These are phyloP conservation scores for Fragum whitleyi DNA, from an alignment of 2,888 invertebrate genomes.

Conservation along the genomic window DNA sequence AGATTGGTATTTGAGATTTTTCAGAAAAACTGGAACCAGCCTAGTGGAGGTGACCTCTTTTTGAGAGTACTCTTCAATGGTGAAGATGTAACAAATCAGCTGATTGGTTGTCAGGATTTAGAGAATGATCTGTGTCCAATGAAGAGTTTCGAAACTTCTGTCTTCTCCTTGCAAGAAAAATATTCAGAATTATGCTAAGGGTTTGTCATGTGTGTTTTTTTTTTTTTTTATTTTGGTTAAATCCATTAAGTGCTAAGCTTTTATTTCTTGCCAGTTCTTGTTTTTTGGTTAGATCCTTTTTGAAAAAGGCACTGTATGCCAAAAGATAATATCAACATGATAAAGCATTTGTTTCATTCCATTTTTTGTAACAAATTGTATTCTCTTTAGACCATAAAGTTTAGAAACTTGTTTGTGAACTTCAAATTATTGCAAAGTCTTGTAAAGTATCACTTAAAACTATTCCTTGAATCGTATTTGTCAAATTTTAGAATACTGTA, in stretches of 20 bases:
- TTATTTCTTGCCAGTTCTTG: not conserved
- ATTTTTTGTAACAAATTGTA: too few species aligned
- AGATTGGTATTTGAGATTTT: slow-evolving; percentile 57
- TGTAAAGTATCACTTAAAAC: too few species aligned
- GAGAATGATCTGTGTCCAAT: slow-evolving; percentile 48
- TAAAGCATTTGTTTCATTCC: too few species aligned
- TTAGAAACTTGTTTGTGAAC: too few species aligned
- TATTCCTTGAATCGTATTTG: too few species aligned
- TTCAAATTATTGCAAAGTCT: too few species aligned
- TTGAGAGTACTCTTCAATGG: slow-evolving; percentile 54
- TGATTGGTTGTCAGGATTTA: slow-evolving; percentile 43
- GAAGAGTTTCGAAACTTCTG: slow-evolving; percentile 11
- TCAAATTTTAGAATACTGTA: too few species aligned
- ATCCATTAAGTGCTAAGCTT: not conserved
- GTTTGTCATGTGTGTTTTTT: not conserved
- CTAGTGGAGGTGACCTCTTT: slow-evolving; percentile 30
- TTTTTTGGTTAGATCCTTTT: not conserved
- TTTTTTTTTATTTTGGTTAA: not conserved
- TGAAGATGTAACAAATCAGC: slow-evolving; percentile 39
- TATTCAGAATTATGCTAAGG: slow-evolving; percentile 4
- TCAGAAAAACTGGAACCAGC: slow-evolving; percentile 39
- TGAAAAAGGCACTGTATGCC: too few species aligned
- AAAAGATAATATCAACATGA: too few species aligned
- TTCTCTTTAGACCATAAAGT: too few species aligned
- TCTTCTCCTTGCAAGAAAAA: not conserved